Evolutionary conservation across 1,140 invertebrate genomes (phyloP).

Genomic region (Liolophura sinensis): DNA sequence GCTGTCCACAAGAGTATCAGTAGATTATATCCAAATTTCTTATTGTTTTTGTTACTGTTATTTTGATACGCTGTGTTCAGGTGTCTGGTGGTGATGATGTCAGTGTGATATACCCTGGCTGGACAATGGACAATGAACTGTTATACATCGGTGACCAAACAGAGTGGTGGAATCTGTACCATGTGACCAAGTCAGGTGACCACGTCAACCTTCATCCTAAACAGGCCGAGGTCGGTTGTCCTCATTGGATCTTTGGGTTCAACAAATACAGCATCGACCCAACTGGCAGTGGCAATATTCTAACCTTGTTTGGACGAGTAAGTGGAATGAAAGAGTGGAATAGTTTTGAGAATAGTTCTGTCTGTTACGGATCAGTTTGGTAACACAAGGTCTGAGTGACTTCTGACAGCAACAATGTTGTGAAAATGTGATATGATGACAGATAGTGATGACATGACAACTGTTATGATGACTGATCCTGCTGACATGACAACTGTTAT

Average conservation of each 20-base stretch:
- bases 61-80: constrained; percentile 11
- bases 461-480: not conserved
- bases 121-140: constrained; percentile 46
- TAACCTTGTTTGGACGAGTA: constrained; percentile 22
- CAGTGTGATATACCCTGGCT: constrained; percentile 49
- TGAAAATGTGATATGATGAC: too few species aligned
- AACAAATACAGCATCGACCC: constrained; percentile 38
- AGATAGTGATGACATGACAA: not conserved
- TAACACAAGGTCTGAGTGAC: not conserved
- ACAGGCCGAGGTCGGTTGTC: constrained; percentile 43
- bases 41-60: not conserved
- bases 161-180: constrained; percentile 58
- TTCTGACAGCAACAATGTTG: too few species aligned
- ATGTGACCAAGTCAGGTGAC: constrained; percentile 33
- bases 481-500: too few species aligned
- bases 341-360: constrained; percentile 5
- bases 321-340: constrained; percentile 4
- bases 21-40: not conserved
- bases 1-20: not conserved
- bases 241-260: constrained; percentile 47
- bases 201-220: constrained; percentile 40
- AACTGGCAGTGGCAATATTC: constrained; percentile 31
- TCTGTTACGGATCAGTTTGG: not conserved
- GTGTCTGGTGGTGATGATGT: constrained; percentile 32
- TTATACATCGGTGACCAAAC: constrained; percentile 53